Evolutionary conservation across 37 sponge, comb jelly and placozoan genomes (phyloP).

Genomic region (Lycopodina hypogea): DNA sequence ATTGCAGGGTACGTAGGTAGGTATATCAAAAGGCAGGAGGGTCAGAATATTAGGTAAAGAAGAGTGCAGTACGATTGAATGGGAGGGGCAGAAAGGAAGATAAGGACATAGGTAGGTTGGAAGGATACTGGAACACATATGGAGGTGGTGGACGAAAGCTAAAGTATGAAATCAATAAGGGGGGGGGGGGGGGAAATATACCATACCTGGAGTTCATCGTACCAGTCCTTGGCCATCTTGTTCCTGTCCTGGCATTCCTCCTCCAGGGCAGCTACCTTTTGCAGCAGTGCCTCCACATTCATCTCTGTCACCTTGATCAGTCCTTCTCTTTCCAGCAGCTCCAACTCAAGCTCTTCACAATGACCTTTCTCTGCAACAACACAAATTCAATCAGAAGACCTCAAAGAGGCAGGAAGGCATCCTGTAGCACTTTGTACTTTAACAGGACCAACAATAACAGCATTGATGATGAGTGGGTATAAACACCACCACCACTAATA

Average conservation of each 20-base stretch:
- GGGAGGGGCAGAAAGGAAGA: too few relatives aligned
- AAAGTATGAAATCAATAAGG: too few relatives aligned
- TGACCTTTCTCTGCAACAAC: constrained; percentile 7
- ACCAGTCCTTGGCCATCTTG: constrained; percentile 38
- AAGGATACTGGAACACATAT: too few relatives aligned
- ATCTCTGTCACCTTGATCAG: constrained; percentile 14
- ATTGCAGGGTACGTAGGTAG: too few relatives aligned
- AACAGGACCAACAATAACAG: not conserved
- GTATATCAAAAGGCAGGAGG: too few relatives aligned
- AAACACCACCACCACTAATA: too few relatives aligned
- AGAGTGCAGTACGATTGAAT: too few relatives aligned
- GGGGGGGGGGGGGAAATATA: not conserved
- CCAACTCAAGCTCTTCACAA: constrained; percentile 30
- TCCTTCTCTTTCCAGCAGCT: constrained; percentile 19
- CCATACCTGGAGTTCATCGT: constrained; percentile 24
- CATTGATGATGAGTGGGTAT: not conserved
- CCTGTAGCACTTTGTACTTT: not conserved
- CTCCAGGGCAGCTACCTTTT: constrained; percentile 31
- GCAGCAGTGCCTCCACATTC: constrained; percentile 13
- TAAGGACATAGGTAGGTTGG: too few relatives aligned
- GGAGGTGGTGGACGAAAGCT: too few relatives aligned
- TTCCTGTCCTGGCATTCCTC: constrained; percentile 38
- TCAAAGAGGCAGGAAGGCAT: not conserved
- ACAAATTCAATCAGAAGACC: not conserved
- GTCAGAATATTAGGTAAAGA: too few relatives aligned